Evolutionary conservation across 1,140 invertebrate species (phyloP).

Genomic region (Mamestra configurata): DNA sequence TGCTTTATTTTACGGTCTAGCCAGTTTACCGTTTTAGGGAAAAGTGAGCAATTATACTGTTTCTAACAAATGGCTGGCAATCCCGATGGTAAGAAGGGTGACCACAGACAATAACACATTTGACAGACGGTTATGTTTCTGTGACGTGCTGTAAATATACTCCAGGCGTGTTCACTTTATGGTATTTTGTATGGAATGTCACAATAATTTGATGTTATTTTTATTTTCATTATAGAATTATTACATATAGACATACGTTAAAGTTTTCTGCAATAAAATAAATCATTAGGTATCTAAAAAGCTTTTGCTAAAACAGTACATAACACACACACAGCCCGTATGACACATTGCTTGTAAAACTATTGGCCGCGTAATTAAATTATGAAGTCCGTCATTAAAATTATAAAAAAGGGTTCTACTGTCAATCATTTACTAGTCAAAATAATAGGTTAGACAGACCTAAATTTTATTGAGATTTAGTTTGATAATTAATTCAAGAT

Average conservation of each 20-base stretch:
- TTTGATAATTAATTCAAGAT: constrained; percentile 73
- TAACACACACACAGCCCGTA: background rate
- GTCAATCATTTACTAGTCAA: constrained; percentile 37
- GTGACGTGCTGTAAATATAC: background rate
- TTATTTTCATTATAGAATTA: too few species aligned
- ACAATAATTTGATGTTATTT: too few species aligned
- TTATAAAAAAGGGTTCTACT: constrained; percentile 37
- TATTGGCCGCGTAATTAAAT: constrained; percentile 41
- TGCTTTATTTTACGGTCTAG: too few species aligned
- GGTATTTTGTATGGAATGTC: background rate
- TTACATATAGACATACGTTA: too few species aligned
- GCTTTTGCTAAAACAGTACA: background rate
- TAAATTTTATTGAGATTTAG: constrained; percentile 45
- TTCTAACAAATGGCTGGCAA: too few species aligned
- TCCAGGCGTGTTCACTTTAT: background rate
- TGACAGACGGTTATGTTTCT: too few species aligned
- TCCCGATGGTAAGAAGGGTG: too few species aligned
- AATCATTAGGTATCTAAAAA: background rate
- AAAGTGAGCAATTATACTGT: too few species aligned
- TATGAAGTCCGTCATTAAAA: constrained; percentile 26
- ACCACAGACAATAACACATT: too few species aligned
- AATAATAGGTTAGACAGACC: constrained; percentile 29
- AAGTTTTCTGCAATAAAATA: background rate
- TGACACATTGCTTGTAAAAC: background rate
- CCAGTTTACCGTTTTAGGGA: too few species aligned